Base-by-base conservation (phyloP, 2,797 vertebrate species). In the Macropodus opercularis region DNA sequence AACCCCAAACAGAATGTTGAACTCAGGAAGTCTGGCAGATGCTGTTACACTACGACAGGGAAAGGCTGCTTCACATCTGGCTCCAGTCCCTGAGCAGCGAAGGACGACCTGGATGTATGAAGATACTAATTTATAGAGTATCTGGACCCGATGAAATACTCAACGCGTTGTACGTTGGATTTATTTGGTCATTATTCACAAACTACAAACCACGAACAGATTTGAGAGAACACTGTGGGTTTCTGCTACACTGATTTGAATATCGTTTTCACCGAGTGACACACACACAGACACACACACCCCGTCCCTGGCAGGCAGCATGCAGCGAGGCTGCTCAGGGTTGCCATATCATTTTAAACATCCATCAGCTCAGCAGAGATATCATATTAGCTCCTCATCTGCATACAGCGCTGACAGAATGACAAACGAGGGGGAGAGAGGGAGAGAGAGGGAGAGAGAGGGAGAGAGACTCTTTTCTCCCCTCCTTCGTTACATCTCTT, bases 321-420 rank as follows among this genome's bases (percentile, higher is more conserved):
- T 64, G 74, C 55, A 10, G 79, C 56, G 71, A 78, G 59, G 78
- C 73, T 80, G 73, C 65, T 77, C 79, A 72, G 80, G 79, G 83
- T 75, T 75, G 84, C 79, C 80, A 55, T 84, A 82, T 85, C 80
- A 83, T 84, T 84, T 88, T 84, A 83, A 85, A 87, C 85, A 90
- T 89, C 86, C 89, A 91, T 91, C 89, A 91, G 84, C 84, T 81
- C 85, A 85, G 81, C 83, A 82, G 86, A 80, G 84, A 88, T 86
- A 86, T 88, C 84, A 90, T 88, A 91, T 90, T 89, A 89, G 83
- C 79, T 85, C 51, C 87, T 92, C 87, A 91, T 91, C 87, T 91
- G 82, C 88, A 90, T 89, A 86, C 46, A 52, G 79, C 41, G 68
- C 79, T 69, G 81, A 79, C 87, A 88, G 89, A 90, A 91, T 91